phyloP scores from a whole-genome alignment of 2,888 invertebrate species.

The Spatulosminthurus flaviceps region DNA sequence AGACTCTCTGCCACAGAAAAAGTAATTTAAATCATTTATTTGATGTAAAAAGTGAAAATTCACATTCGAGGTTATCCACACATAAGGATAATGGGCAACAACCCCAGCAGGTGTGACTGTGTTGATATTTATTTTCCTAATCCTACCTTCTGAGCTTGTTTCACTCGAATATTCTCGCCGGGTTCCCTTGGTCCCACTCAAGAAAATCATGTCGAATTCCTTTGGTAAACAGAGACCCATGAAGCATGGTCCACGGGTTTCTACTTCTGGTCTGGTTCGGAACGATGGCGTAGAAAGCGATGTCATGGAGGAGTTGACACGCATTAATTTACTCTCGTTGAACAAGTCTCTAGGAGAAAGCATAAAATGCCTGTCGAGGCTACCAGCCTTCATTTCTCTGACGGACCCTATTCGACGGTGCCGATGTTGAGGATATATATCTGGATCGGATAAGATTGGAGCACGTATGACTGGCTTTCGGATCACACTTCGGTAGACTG shows the following conservation, averaged over 20 bases:
- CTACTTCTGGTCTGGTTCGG: conserved; percentile 58
- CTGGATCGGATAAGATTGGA: conserved; percentile 58
- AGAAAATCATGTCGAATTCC: conserved; percentile 75
- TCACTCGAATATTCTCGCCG: background rate
- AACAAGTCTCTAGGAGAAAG: conserved; percentile 59
- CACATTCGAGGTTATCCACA: no score
- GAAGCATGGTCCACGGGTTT: conserved; percentile 70
- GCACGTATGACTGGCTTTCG: conserved; percentile 58
- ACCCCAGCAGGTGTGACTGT: no score
- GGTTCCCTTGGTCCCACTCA: conserved; percentile 63
- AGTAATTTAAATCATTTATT: background rate
- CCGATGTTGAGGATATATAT: conserved; percentile 51
- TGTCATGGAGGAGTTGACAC: conserved; percentile 64
- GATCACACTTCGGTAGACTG: conserved; percentile 55
- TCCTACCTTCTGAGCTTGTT: background rate
- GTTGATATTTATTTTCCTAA: no score
- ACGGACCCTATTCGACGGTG: conserved; percentile 42
- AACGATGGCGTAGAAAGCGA: conserved; percentile 63
- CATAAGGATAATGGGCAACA: no score
- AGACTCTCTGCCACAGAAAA: background rate
- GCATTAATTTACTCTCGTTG: conserved; percentile 56
- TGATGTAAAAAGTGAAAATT: no score
- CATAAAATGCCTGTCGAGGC: conserved; percentile 59
- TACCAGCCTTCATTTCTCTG: conserved; percentile 56
- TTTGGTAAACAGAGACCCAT: conserved; percentile 80